These are phyloP conservation scores for Abramis brama DNA, from an alignment of 2,113 vertebrate genomes.

Conservation along the genomic window DNA sequence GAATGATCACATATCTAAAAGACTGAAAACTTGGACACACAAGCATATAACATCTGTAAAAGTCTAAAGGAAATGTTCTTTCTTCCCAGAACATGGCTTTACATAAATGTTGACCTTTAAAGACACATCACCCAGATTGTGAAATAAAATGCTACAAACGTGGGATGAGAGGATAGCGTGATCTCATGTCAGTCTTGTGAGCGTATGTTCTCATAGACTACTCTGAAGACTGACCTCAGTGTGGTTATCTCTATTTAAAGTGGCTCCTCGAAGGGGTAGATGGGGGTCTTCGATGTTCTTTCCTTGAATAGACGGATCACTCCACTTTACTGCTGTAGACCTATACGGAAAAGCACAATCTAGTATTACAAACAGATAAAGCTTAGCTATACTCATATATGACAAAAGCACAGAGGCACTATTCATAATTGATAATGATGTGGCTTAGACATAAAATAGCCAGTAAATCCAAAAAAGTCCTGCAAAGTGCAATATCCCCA, in stretches of 20 bases:
- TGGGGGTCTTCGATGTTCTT: background rate
- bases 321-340: background rate
- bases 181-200: conserved; percentile 4
- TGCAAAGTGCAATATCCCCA: background rate
- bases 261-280: background rate
- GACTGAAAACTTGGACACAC: no score
- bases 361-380: background rate
- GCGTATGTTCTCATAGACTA: background rate
- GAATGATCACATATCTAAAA: no score
- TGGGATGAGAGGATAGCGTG: conserved; percentile 4
- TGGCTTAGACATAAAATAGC: background rate
- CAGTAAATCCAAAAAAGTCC: background rate
- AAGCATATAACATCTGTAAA: background rate
- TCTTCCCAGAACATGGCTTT: conserved; percentile 3
- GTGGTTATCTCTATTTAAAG: conserved; percentile 22
- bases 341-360: background rate
- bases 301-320: conserved; percentile 10
- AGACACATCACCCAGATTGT: background rate
- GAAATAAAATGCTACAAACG: background rate
- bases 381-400: conserved; percentile 9
- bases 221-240: conserved; percentile 25
- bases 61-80: background rate
- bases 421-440: background rate
- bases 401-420: conserved; percentile 24
- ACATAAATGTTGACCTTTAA: background rate